Evolutionary conservation across 2,888 invertebrate species (phyloP).

Genomic region (Eulithis testata): DNA sequence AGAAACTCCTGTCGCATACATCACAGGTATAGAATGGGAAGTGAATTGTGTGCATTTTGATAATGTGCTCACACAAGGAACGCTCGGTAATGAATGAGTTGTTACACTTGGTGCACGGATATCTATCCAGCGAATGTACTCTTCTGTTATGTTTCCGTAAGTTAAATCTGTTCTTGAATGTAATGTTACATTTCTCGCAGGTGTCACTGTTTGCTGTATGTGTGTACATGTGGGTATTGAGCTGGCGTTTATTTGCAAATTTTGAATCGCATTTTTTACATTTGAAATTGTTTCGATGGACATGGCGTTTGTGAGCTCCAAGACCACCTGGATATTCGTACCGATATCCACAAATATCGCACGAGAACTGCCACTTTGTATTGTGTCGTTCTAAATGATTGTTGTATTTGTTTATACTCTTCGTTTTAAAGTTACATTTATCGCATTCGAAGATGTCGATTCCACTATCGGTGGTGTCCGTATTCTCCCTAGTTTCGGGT

Average conservation of each 20-base stretch:
- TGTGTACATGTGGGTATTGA: not conserved
- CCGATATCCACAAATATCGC: constrained; percentile 3
- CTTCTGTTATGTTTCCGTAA: not conserved
- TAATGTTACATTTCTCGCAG: constrained; percentile 5
- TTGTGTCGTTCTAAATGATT: constrained; percentile 1
- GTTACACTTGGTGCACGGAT: constrained; percentile 3
- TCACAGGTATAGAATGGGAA: constrained; percentile 1
- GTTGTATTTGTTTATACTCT: not conserved
- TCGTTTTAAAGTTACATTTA: not conserved
- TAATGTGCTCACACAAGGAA: not conserved
- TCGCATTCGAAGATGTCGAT: not conserved
- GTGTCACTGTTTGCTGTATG: not conserved
- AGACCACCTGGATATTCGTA: not conserved
- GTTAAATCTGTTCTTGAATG: not conserved
- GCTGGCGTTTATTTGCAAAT: not conserved
- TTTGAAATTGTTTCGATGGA: not conserved
- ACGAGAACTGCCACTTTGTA: not conserved
- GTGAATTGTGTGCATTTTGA: not conserved
- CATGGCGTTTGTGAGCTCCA: not conserved
- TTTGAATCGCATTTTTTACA: not conserved
- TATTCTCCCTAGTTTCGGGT: not conserved
- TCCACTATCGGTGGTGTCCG: not conserved
- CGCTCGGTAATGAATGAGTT: not conserved
- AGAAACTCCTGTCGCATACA: not conserved
- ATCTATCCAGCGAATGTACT: not conserved